A percentile compares a stretch with the other conserved stretches of the same genome.
phyloP scores from a whole-genome alignment of 2,888 invertebrate species.

The Torymus tubicola region DNA sequence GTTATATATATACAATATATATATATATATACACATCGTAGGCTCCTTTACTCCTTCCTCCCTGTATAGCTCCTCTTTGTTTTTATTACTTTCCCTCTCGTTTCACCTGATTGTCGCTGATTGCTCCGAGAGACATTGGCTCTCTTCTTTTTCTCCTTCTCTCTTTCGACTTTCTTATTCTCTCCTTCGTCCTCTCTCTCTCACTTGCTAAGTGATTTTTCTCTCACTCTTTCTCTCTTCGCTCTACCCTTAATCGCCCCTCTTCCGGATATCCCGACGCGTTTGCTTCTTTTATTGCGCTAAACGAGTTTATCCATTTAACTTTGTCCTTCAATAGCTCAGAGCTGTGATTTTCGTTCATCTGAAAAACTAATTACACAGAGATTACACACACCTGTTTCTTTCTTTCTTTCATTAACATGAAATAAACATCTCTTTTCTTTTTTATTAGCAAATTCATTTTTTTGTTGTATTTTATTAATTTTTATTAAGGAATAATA shows the following conservation, averaged over 20 bases:
- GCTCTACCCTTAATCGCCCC: background rate
- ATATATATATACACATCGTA: background rate
- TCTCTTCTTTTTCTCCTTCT: slow-evolving; percentile 60
- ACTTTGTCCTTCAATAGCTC: background rate
- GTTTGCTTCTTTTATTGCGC: slow-evolving; percentile 11
- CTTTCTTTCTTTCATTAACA: too few relatives aligned
- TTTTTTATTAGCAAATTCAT: too few relatives aligned
- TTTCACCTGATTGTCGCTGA: slow-evolving; percentile 52
- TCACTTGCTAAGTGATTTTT: slow-evolving; percentile 28
- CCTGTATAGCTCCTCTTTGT: slow-evolving; percentile 17
- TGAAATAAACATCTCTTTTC: too few relatives aligned
- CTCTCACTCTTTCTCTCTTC: background rate
- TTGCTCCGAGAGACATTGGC: slow-evolving; percentile 69
- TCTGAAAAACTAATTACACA: too few relatives aligned
- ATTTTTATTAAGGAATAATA: too few relatives aligned
- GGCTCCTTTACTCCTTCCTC: background rate
- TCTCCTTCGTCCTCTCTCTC: slow-evolving; percentile 74
- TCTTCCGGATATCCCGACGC: background rate
- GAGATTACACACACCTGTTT: too few relatives aligned
- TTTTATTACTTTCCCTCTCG: slow-evolving; percentile 58
- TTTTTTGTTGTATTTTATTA: too few relatives aligned
- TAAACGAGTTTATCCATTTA: slow-evolving; percentile 5
- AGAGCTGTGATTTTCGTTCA: background rate
- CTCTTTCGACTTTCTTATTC: slow-evolving; percentile 67
- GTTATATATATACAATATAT: background rate